Base-by-base conservation (phyloP, 2,888 invertebrate species). In the Thymelicus sylvestris region DNA sequence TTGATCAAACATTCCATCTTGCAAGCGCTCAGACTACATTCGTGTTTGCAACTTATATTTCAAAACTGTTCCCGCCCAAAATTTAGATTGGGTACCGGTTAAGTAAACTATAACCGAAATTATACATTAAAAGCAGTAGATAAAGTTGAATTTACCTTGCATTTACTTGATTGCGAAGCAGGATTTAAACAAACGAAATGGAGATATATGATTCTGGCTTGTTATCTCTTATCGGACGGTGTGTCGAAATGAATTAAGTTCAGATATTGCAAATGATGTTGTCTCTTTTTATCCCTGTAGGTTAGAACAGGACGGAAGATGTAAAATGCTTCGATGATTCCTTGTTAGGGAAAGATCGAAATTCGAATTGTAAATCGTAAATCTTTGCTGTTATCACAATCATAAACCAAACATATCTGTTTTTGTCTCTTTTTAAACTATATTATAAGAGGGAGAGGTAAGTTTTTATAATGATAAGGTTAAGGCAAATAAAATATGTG, bases 31-130 rank as follows among this genome's bases (percentile, higher is more conserved):
- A 6, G 66, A 66, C 85, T 85, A 87, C 63, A 80, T 78, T 86
- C 84, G 83, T 85, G 86, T 81, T 81, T 81, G 78, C 76, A 78
- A 81, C 83, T 85, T 88, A 90, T 87, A 86, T 87, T 86, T 90
- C 87, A 88, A 82, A 78, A 73, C 77, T 78, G 72, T 81, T 69
- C 81, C 86, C 89, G 89, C 91, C 91, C 89, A 87, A 88, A 89
- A 85, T 87, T 83, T 84, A 86, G 88, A 90, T 91, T 89, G 87
- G 81, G 74, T 74, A 71, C 60, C 65, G 50, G 59, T 19, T 6
- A 71, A 65, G 55, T 63, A 76, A 79, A 76, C 80, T 75, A 73
- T 73, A 74, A 74, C 75, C 63, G 63, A 75, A 66, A 48, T 66
- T 50, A 44, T 62, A 83, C 67, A 72, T 72, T 76, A 76, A 75